These are phyloP conservation scores for Origma solitaria DNA, from an alignment of 2,113 vertebrate species.

Conservation along the genomic window DNA sequence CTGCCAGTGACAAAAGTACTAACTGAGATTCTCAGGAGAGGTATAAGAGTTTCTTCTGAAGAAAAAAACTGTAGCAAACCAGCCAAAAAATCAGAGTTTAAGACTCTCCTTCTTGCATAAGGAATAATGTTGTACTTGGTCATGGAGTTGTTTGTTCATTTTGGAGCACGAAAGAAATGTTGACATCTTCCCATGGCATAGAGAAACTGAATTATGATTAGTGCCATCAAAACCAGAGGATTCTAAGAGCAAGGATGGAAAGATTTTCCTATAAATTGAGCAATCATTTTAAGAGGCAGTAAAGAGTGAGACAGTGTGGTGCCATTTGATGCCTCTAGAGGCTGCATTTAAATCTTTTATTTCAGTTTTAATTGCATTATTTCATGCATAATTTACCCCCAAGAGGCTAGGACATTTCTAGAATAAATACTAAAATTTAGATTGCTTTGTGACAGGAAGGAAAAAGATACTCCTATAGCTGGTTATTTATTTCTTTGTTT, in stretches of 20 bases:
- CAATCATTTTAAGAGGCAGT: conserved; percentile 37
- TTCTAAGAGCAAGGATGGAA: background rate
- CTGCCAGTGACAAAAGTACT: background rate
- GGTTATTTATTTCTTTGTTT: conserved; percentile 59
- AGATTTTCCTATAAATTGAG: conserved; percentile 43
- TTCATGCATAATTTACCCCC: conserved; percentile 59
- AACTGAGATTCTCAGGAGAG: background rate
- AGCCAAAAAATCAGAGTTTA: background rate
- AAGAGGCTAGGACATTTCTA: conserved; percentile 37
- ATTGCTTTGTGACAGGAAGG: conserved; percentile 30
- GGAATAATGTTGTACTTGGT: background rate
- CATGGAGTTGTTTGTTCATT: background rate
- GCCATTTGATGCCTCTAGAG: conserved; percentile 31
- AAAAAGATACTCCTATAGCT: background rate
- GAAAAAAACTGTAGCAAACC: background rate
- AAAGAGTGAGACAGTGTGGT: conserved; percentile 40
- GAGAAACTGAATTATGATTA: background rate
- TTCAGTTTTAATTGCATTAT: conserved; percentile 59
- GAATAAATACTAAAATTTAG: conserved; percentile 49
- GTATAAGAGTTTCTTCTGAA: background rate
- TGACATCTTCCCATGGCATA: background rate
- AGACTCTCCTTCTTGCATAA: background rate
- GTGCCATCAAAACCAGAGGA: background rate
- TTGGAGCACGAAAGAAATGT: background rate
- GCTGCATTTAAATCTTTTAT: conserved; percentile 56